Base-by-base conservation (phyloP, 2,888 invertebrate genomes). In the Sericinus montela region DNA sequence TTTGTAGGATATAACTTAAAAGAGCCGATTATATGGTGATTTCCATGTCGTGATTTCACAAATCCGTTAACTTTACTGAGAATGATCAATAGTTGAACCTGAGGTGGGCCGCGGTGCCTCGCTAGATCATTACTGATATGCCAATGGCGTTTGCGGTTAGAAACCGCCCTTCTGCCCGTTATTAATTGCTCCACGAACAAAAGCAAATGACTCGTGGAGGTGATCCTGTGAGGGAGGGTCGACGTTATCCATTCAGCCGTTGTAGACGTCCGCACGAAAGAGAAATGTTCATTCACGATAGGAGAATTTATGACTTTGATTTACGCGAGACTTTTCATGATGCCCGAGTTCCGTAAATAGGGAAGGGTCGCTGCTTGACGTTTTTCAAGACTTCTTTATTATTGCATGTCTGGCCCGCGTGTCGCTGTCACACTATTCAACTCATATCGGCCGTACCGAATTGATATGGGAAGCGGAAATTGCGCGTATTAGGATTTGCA, bases 231-330 rank as follows among this genome's bases (percentile, higher is more conserved):
- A 76, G 82, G 72, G 82, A 78, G 82, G 83, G 83, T 75, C 83
- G 80, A 77, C 80, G 83, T 83, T 85, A 85, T 85, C 86, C 86
- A 85, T 87, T 86, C 84, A 85, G 67, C 72, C 75, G 72, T 73
- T 75, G 75, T 79, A 83, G 86, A 85, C 85, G 82, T 82, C 80
- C 80, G 76, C 77, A 72, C 62, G 58, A 65, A 84, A 85, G 87
- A 86, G 87, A 86, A 86, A 87, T 87, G 85, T 85, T 85, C 86
- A 84, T 85, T 85, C 84, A 84, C 82, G 86, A 86, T 87, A 86
- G 82, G 71, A 77, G 79, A 83, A 88, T 87, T 87, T 86, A 86
- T 86, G 84, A 80, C 80, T 83, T 84, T 84, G 84, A 86, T 86
- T 86, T 86, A 85, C 81, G 82, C 73, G 72, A 71, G 80, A 82